A percentile compares a stretch with the other conserved stretches of the same genome.
Conservation (phyloP, 2,113 vertebrate species). For the Xyliphius kryptos region DNA sequence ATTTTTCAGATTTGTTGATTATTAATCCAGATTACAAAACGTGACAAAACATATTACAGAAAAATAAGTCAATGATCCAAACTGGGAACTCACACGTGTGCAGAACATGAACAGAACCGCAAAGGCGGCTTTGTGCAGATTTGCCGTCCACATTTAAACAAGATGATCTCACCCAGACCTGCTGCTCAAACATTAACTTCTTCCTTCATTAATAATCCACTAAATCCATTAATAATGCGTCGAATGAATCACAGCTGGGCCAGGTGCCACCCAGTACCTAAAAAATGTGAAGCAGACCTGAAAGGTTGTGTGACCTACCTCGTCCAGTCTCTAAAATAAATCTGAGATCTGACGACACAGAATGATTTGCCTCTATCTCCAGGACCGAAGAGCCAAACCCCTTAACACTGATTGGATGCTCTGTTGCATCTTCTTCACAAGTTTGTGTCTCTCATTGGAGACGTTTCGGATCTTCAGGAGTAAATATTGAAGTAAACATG, state of each 20-base stretch:
- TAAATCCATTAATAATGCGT: no score
- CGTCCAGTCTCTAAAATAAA: no score
- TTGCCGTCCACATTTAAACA: not conserved
- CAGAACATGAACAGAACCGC: constrained; percentile 4
- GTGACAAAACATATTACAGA: not conserved
- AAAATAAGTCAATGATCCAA: no score
- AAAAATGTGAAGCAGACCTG: no score
- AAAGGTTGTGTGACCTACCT: no score
- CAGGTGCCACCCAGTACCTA: no score
- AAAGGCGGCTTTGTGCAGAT: not conserved
- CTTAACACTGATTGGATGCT: not conserved
- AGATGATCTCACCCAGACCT: not conserved
- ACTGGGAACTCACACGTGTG: constrained; percentile 17
- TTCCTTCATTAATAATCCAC: no score
- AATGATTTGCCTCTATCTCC: no score
- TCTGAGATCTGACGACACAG: no score
- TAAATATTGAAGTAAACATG: no score
- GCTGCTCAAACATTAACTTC: not conserved
- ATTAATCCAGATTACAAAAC: not conserved
- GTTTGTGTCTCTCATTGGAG: no score
- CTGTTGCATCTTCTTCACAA: not conserved
- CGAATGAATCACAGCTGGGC: constrained; percentile 2
- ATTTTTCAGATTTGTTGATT: not conserved
- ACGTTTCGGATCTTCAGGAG: no score
- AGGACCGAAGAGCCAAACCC: not conserved